phyloP scores from a whole-genome alignment of 2,113 vertebrate species.

The Notarius quadriscutis region DNA sequence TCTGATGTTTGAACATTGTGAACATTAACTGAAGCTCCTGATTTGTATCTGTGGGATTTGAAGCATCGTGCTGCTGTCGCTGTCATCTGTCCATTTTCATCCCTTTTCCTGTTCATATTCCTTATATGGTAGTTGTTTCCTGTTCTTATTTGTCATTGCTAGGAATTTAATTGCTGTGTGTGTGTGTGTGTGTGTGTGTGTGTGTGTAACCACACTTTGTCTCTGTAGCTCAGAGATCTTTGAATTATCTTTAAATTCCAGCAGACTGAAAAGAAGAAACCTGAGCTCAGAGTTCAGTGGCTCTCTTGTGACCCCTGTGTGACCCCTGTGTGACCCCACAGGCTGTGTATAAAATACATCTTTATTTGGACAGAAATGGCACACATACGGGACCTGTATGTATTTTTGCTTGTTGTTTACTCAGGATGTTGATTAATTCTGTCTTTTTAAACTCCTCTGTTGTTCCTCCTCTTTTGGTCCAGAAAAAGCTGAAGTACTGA shows the following conservation, averaged over 20 bases:
- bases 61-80: no score
- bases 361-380: background rate
- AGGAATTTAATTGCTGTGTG: background rate
- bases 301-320: background rate
- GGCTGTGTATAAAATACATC: constrained; percentile 3
- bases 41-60: no score
- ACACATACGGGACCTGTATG: no score
- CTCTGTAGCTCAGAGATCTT: no score
- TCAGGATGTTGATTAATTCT: background rate
- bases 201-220: no score
- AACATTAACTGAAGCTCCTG: no score
- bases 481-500: no score
- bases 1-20: no score
- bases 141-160: background rate
- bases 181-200: background rate
- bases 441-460: background rate
- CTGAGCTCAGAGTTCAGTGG: no score
- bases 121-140: background rate
- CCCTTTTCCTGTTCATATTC: background rate
- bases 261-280: no score
- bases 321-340: background rate
- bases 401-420: background rate
- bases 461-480: background rate
- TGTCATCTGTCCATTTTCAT: background rate
- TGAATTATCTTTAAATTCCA: no score